Evolutionary conservation across 2,888 invertebrate species (phyloP).

Genomic region (Epinotia ramella): DNA sequence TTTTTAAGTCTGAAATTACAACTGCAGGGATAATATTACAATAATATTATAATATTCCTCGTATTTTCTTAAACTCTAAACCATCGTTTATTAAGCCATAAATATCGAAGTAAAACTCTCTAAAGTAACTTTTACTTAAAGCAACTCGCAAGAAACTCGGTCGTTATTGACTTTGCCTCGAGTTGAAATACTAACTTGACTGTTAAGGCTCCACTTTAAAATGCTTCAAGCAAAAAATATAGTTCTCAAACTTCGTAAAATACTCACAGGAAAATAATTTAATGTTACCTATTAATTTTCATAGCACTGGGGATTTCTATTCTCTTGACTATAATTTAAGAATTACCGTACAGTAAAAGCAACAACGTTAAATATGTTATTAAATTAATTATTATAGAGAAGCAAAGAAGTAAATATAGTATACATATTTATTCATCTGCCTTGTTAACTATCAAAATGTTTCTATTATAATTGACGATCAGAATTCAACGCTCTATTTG

Average conservation of each 20-base stretch:
- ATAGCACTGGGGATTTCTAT: not conserved
- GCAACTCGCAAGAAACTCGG: slow-evolving; percentile 29
- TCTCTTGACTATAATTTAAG: not conserved
- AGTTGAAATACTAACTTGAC: slow-evolving; percentile 37
- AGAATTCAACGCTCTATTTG: not conserved
- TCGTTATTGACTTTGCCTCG: slow-evolving; percentile 39
- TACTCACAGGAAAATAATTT: not conserved
- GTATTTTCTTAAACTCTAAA: slow-evolving; percentile 24
- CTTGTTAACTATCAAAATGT: no score
- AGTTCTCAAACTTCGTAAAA: slow-evolving; percentile 4
- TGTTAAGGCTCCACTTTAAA: slow-evolving; percentile 24
- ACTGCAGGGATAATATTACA: not conserved
- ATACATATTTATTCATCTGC: no score
- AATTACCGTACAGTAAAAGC: not conserved
- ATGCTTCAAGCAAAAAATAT: slow-evolving; percentile 15
- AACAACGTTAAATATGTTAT: no score
- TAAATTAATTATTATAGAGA: no score
- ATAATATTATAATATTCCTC: not conserved
- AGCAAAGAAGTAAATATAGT: no score
- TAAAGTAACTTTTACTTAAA: slow-evolving; percentile 35
- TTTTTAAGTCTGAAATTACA: not conserved
- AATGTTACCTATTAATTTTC: not conserved
- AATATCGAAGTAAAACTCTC: slow-evolving; percentile 39
- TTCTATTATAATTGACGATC: not conserved
- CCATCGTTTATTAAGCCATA: slow-evolving; percentile 29